Evolutionary conservation across 2,113 vertebrate genomes (phyloP).

Genomic region (Xenotilapia flavipinnis): DNA sequence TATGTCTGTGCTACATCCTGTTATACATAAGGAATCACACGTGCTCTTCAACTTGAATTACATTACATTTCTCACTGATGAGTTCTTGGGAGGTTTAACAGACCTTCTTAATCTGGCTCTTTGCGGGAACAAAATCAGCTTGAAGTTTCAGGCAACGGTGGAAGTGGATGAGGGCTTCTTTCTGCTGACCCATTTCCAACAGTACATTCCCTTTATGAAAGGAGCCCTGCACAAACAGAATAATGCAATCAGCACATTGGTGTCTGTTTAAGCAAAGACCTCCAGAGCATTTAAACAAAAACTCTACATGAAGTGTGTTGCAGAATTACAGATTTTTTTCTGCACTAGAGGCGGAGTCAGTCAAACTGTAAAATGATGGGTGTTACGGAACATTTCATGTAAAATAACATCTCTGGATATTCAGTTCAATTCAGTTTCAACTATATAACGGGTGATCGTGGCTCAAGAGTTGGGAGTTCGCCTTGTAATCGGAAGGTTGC

Average conservation of each 20-base stretch:
- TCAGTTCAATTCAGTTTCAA: not conserved
- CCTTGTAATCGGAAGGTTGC: too few species aligned
- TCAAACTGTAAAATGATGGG: not conserved
- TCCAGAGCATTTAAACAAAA: not conserved
- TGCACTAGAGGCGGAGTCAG: not conserved
- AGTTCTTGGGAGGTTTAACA: not conserved
- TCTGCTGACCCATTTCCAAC: constrained; percentile 76
- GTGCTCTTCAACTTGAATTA: not conserved
- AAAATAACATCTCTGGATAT: not conserved
- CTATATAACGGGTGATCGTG: not conserved
- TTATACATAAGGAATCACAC: not conserved
- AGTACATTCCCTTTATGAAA: constrained; percentile 83
- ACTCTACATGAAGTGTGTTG: not conserved
- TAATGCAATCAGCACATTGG: not conserved
- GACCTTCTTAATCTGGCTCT: constrained; percentile 74
- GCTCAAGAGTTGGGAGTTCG: too few species aligned
- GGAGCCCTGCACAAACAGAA: constrained; percentile 67
- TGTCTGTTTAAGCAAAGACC: not conserved
- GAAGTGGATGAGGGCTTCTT: constrained; percentile 74
- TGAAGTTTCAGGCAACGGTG: constrained; percentile 77
- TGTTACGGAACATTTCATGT: not conserved
- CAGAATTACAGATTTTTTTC: not conserved
- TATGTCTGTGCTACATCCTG: not conserved
- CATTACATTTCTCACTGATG: not conserved
- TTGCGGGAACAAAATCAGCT: constrained; percentile 69